Percentiles rank a stretch among this genome's conserved stretches.
These are phyloP conservation scores for Speoplatyrhinus poulsoni DNA, from an alignment of 2,113 vertebrate genomes.

Conservation along the genomic window DNA sequence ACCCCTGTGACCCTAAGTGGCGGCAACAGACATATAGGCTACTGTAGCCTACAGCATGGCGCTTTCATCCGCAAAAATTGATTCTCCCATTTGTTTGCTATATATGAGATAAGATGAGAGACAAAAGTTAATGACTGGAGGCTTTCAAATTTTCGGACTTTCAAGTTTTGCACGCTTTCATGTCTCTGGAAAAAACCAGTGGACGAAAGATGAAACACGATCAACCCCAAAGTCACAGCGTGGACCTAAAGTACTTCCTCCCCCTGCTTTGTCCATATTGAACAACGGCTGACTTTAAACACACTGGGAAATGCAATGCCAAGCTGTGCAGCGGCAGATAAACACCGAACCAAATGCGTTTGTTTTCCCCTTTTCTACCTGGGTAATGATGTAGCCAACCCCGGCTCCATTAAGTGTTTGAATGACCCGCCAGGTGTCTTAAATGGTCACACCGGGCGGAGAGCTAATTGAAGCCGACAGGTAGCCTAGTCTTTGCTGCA, in stretches of 20 bases:
- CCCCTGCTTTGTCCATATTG: conserved; percentile 30
- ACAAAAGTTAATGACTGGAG: conserved; percentile 44
- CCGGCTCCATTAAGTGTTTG: background rate
- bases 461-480: conserved; percentile 2
- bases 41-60: background rate
- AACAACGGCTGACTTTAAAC: conserved; percentile 20
- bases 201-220: conserved; percentile 43
- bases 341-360: background rate
- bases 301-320: background rate
- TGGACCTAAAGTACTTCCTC: conserved; percentile 34
- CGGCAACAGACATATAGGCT: conserved; percentile 43
- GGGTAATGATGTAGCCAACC: background rate
- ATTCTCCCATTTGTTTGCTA: conserved; percentile 55
- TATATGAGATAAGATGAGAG: conserved; percentile 37
- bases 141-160: conserved; percentile 53
- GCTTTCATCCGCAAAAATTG: conserved; percentile 53
- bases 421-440: conserved; percentile 4
- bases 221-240: conserved; percentile 30
- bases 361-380: background rate
- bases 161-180: conserved; percentile 55
- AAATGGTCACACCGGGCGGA: background rate
- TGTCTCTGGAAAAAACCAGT: conserved; percentile 35
- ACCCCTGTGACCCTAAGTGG: conserved; percentile 53
- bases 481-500: background rate
- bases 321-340: background rate